Conservation (phyloP, 2,888 invertebrate genomes). For the Spodoptera picta region DNA sequence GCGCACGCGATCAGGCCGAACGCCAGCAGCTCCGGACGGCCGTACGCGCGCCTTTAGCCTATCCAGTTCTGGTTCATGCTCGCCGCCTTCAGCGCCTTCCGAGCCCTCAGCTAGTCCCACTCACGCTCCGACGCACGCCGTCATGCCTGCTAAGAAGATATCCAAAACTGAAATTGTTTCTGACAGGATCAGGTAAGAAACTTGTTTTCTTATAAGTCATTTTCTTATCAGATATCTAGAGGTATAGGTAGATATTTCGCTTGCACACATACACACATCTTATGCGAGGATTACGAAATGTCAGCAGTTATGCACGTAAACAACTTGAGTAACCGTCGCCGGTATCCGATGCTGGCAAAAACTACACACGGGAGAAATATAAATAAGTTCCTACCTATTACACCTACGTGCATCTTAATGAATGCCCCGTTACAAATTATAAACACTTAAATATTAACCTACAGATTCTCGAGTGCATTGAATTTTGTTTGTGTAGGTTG, state of each 20-base stretch:
- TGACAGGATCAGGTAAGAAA: conserved; percentile 93
- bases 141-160: conserved; percentile 91
- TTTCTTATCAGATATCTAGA: conserved; percentile 17
- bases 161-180: conserved; percentile 93
- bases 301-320: conserved; percentile 19
- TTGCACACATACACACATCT: not conserved
- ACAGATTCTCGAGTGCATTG: conserved; percentile 39
- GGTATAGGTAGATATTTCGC: conserved; percentile 2
- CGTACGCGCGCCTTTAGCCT: conserved; percentile 93
- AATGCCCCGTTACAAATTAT: conserved; percentile 35
- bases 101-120: conserved; percentile 93
- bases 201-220: conserved; percentile 16
- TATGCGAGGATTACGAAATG: conserved; percentile 18
- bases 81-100: conserved; percentile 94
- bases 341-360: conserved; percentile 20
- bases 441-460: conserved; percentile 28
- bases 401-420: conserved; percentile 2
- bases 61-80: conserved; percentile 94
- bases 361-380: conserved; percentile 17
- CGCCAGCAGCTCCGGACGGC: conserved; percentile 80
- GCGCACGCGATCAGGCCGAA: conserved; percentile 77
- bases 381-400: conserved; percentile 13
- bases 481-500: conserved; percentile 51
- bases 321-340: conserved; percentile 14
- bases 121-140: conserved; percentile 86